Evolutionary conservation across 37 sponge, comb jelly and placozoan species (phyloP), one percentile per base, ranked within the genome.

Genomic region (Cliona cf. orientalis): DNA sequence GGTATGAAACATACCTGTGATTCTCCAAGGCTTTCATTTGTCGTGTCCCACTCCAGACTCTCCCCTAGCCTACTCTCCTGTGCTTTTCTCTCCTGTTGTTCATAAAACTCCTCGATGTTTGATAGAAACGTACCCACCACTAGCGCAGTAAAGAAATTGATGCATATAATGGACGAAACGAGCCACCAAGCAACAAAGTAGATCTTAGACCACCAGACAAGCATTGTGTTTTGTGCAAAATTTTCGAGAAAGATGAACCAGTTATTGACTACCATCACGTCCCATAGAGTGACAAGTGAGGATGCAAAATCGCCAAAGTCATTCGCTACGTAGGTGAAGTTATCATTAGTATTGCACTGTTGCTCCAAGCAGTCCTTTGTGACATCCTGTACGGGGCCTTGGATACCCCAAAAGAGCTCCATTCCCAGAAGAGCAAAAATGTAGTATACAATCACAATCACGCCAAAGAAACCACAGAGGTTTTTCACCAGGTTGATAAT

Each of bases 171-270:
- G 61, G 94, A 90, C 4, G 96, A 85, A n/a, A 92, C 80, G 11
- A 99, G 62, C 93, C 95, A 99, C 99, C 99, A 99, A 3, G 86
- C 71, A 23, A 99, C 78, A 70, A 99, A 99, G 77, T 92, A 99
- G n/a, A 94, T 46, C 67, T 81, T 83, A 2, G 95, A 55, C 97
- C 97, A 99, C 0, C 66, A 63, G 14, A 36, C 58, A 5, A 76
- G 26, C 29, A 45, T 5, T 14, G 85, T 66, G 65, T 84, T 88
- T 37, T 67, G 33, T 2, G 66, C 44, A 72, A 74, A 97, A 26
- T 90, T 94, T 1, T 89, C 83, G 2, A 97, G 93, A 69, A 91
- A 89, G 9, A 97, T 80, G 34, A 60, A 79, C 97, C 97, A 97
- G 77, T 97, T 95, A 58, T 97, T 97, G 46, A 97, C 97, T 0